Percentiles rank a stretch among this genome's conserved stretches.
Evolutionary conservation across 2,888 invertebrate genomes (phyloP).

Genomic region (Pachliopta kotzebuea): DNA sequence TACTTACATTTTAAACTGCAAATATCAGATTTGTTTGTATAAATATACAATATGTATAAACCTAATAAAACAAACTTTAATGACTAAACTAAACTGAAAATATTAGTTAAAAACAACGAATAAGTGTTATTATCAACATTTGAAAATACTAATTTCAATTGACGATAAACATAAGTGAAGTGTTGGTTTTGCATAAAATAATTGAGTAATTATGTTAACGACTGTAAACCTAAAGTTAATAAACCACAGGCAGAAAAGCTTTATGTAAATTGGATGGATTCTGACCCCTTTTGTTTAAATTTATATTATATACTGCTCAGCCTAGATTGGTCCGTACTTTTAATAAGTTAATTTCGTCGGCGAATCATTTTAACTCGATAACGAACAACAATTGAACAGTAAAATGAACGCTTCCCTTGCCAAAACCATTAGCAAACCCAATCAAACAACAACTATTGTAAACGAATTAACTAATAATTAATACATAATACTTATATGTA

Average conservation of each 20-base stretch:
- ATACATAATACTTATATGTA: background rate
- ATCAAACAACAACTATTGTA: background rate
- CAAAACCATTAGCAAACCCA: background rate
- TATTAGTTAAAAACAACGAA: too few species aligned
- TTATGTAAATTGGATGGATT: slow-evolving; percentile 10
- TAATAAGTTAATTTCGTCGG: background rate
- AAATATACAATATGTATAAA: too few species aligned
- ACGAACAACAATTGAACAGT: background rate
- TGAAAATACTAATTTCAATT: background rate
- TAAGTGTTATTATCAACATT: background rate
- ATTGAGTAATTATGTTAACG: slow-evolving; percentile 11
- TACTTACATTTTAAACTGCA: too few species aligned
- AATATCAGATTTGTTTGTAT: too few species aligned
- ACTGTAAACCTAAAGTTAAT: slow-evolving; percentile 7
- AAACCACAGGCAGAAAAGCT: slow-evolving; percentile 7
- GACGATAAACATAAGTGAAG: slow-evolving; percentile 3
- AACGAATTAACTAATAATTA: background rate
- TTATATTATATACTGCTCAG: background rate
- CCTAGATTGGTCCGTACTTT: background rate
- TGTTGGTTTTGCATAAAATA: slow-evolving; percentile 5
- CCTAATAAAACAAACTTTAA: too few species aligned
- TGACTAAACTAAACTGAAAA: too few species aligned
- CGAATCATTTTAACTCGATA: background rate
- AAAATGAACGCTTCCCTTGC: background rate
- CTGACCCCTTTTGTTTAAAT: slow-evolving; percentile 5